A percentile compares a stretch with the other conserved stretches of the same genome.
Evolutionary conservation across 2,888 invertebrate species (phyloP).

Genomic region (Trichopria drosophilae): DNA sequence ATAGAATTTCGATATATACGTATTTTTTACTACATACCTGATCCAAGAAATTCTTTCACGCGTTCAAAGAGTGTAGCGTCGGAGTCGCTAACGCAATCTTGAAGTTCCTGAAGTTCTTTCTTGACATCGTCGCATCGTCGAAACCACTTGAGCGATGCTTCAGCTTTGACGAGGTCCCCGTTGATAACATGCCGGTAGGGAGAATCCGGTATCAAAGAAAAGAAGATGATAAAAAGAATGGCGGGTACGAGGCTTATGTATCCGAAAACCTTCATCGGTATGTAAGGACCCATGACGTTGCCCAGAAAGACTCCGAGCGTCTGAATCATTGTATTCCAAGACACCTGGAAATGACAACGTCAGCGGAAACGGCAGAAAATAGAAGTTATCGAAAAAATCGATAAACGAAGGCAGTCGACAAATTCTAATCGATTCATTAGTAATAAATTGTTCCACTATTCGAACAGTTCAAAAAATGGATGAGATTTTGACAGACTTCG

Average conservation of each 20-base stretch:
- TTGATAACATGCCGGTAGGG: slow-evolving; percentile 50
- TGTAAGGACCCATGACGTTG: slow-evolving; percentile 53
- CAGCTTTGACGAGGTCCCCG: slow-evolving; percentile 46
- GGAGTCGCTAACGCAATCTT: slow-evolving; percentile 44
- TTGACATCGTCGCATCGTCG: slow-evolving; percentile 45
- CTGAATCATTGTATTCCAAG: slow-evolving; percentile 49
- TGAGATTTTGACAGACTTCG: too few species aligned
- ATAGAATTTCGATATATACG: too few species aligned
- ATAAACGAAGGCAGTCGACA: background rate
- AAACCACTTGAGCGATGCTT: slow-evolving; percentile 52
- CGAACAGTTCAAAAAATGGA: too few species aligned
- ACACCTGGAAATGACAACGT: slow-evolving; percentile 43
- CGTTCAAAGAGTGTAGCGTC: slow-evolving; percentile 37
- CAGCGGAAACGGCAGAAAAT: slow-evolving; percentile 3
- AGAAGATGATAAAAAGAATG: slow-evolving; percentile 46
- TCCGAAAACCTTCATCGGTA: slow-evolving; percentile 49
- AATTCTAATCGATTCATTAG: background rate
- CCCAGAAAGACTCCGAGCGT: slow-evolving; percentile 51
- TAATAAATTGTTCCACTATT: slow-evolving; percentile 13
- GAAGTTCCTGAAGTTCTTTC: slow-evolving; percentile 47
- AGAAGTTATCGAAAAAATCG: background rate
- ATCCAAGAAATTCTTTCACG: slow-evolving; percentile 40
- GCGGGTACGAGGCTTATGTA: slow-evolving; percentile 48
- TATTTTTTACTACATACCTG: slow-evolving; percentile 43
- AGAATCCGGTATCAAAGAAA: slow-evolving; percentile 52